These are phyloP conservation scores for Pungitius pungitius DNA, from an alignment of 2,113 vertebrate genomes.

Conservation along the genomic window DNA sequence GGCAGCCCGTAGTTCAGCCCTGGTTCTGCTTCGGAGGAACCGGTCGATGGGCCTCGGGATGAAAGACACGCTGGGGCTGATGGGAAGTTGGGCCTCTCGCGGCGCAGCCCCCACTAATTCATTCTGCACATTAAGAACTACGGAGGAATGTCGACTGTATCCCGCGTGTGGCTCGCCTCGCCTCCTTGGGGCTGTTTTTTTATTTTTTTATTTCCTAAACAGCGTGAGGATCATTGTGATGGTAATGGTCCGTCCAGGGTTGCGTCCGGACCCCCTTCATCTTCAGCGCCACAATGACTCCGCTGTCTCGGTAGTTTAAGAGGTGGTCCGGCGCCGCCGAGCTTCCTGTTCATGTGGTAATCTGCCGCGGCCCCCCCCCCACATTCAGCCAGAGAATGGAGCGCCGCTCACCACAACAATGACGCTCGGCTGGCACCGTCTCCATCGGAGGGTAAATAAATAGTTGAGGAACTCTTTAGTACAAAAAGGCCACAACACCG, in stretches of 20 bases:
- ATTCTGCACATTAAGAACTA: conserved; percentile 53
- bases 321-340: conserved; percentile 56
- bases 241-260: conserved; percentile 61
- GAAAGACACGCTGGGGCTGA: conserved; percentile 23
- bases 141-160: conserved; percentile 20
- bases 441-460: conserved; percentile 70
- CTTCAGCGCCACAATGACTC: conserved; percentile 63
- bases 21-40: background rate
- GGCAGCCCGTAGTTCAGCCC: background rate
- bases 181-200: conserved; percentile 29
- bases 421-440: conserved; percentile 59
- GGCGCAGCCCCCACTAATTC: conserved; percentile 57
- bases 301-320: conserved; percentile 58
- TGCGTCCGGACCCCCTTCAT: conserved; percentile 48
- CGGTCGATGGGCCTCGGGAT: conserved; percentile 18
- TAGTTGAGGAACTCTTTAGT: conserved; percentile 66
- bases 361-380: conserved; percentile 51
- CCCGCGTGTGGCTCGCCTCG: conserved; percentile 52
- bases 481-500: conserved; percentile 48
- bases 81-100: conserved; percentile 18
- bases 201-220: background rate
- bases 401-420: conserved; percentile 66
- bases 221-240: conserved; percentile 68
- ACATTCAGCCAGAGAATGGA: conserved; percentile 64
- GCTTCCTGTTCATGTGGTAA: conserved; percentile 79